Evolutionary conservation across 2,888 invertebrate species (phyloP).

Genomic region (Hecatera dysodea): DNA sequence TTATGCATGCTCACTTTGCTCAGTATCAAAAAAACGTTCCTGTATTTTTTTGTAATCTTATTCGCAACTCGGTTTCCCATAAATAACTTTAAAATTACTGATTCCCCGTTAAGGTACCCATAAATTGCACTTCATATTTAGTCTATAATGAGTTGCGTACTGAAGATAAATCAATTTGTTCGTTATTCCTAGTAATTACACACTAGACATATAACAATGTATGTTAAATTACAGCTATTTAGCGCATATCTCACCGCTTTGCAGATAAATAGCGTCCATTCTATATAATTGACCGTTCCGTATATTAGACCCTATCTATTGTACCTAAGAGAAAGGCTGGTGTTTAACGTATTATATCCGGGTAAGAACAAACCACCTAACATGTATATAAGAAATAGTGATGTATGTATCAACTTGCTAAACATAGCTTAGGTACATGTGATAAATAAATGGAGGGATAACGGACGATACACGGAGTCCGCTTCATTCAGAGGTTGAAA

Average conservation of each 20-base stretch:
- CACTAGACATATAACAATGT: constrained; percentile 36
- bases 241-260: constrained; percentile 49
- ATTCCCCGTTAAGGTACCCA: constrained; percentile 2
- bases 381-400: constrained; percentile 41
- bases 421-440: constrained; percentile 32
- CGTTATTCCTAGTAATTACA: constrained; percentile 39
- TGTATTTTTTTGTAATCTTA: constrained; percentile 11
- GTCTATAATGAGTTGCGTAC: constrained; percentile 23
- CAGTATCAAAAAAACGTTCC: too few species aligned
- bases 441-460: constrained; percentile 34
- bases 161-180: constrained; percentile 43
- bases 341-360: constrained; percentile 58
- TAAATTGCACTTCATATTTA: constrained; percentile 18
- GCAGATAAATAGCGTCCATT: constrained; percentile 49
- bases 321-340: constrained; percentile 56
- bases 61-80: not conserved
- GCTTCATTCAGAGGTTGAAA: not conserved
- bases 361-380: constrained; percentile 45
- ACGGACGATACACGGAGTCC: too few species aligned
- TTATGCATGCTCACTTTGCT: too few species aligned
- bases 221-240: constrained; percentile 48
- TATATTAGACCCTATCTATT: constrained; percentile 53
- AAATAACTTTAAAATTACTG: not conserved
- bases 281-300: constrained; percentile 49
- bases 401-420: constrained; percentile 36